phyloP scores from a whole-genome alignment of 2,888 invertebrate species.

The Conchocele bisecta region DNA sequence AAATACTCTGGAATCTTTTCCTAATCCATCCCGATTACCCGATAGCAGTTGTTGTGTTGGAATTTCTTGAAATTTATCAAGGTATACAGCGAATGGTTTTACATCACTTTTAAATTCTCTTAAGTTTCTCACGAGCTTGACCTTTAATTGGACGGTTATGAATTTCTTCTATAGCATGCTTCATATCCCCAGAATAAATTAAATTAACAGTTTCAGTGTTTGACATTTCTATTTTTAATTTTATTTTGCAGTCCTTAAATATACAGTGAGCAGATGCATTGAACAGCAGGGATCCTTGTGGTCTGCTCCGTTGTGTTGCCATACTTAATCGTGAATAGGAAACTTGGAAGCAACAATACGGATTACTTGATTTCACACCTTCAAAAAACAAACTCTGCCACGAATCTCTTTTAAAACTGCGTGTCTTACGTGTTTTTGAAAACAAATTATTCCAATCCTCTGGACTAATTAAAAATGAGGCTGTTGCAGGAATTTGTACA shows the following conservation, averaged over 20 bases:
- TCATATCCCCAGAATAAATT: not conserved
- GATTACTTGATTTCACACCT: not conserved
- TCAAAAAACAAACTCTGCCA: constrained; percentile 13
- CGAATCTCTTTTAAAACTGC: not conserved
- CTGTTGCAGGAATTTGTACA: not conserved
- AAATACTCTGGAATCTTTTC: not conserved
- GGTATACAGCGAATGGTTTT: not conserved
- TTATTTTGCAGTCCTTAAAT: not conserved
- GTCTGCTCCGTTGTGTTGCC: not conserved
- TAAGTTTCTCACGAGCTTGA: not conserved
- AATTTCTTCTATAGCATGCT: constrained; percentile 1
- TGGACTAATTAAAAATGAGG: not conserved
- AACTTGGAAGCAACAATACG: constrained; percentile 6
- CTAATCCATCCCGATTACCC: constrained; percentile 2
- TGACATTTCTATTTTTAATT: constrained; percentile 3
- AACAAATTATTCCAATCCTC: not conserved
- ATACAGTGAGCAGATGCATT: not conserved
- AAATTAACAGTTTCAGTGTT: not conserved
- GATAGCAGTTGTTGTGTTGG: not conserved
- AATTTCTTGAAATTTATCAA: not conserved
- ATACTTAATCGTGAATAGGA: not conserved
- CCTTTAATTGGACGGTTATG: not conserved
- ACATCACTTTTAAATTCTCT: not conserved
- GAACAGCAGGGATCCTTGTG: not conserved
- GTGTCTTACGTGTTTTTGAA: not conserved